phyloP scores from a whole-genome alignment of 2,797 vertebrate genomes.

The Loris lydekkerianus region DNA sequence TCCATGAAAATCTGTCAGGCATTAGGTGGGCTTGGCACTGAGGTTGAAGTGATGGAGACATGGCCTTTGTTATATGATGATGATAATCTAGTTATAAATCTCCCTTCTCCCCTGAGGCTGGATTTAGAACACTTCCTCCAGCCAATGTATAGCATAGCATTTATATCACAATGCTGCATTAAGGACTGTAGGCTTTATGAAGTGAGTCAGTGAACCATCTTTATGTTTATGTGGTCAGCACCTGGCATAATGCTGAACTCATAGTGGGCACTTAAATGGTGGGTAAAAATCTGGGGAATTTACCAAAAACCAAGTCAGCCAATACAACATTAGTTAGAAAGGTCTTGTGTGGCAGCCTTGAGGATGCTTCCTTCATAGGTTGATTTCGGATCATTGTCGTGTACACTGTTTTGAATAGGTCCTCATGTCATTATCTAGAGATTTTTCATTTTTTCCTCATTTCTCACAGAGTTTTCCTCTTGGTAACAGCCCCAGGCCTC shows the following conservation, averaged over 20 bases:
- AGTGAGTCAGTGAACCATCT: neutral
- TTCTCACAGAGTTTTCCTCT: slow-evolving; percentile 10
- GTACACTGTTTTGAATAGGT: slow-evolving; percentile 21
- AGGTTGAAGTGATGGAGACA: neutral
- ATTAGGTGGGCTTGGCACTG: neutral
- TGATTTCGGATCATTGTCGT: neutral
- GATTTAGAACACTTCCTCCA: neutral
- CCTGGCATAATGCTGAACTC: neutral
- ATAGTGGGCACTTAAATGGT: neutral
- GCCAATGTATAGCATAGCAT: neutral
- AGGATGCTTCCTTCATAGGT: neutral
- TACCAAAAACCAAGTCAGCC: neutral
- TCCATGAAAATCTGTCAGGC: neutral
- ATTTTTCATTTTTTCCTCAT: neutral
- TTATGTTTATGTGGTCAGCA: neutral
- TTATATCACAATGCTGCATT: neutral
- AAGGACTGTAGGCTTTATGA: neutral
- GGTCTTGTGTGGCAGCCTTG: neutral
- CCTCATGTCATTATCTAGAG: neutral
- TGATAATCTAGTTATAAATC: neutral
- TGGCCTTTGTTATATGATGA: neutral
- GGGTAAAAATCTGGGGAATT: neutral
- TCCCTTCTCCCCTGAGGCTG: neutral
- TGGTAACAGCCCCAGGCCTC: neutral
- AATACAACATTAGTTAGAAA: neutral